Conservation (phyloP, 2,888 invertebrate species). For the Eubasilissa splendida region DNA sequence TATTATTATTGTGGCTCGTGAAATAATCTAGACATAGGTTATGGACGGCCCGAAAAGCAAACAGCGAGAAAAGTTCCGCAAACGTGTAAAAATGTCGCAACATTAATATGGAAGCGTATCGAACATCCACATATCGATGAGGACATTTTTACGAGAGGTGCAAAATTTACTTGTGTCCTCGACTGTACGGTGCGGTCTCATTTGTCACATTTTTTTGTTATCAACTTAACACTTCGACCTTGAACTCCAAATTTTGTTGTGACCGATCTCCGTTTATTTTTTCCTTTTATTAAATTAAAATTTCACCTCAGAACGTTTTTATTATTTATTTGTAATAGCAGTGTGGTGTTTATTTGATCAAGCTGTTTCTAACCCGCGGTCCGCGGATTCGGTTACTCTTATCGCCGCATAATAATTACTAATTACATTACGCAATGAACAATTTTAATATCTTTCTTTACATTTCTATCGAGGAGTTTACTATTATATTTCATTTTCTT, state of each 20-base stretch:
- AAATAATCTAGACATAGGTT: not conserved
- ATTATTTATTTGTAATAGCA: too few species aligned
- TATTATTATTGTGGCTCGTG: not conserved
- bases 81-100: not conserved
- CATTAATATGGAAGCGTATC: not conserved
- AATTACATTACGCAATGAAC: too few species aligned
- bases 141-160: not conserved
- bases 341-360: too few species aligned
- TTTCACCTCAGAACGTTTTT: not conserved
- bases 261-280: not conserved
- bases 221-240: constrained; percentile 4
- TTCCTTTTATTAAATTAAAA: not conserved
- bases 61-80: not conserved
- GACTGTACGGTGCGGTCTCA: not conserved
- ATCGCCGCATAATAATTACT: too few species aligned
- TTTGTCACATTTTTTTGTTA: constrained; percentile 10
- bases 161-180: not conserved
- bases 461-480: too few species aligned
- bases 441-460: too few species aligned
- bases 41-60: not conserved
- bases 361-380: too few species aligned
- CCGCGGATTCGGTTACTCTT: too few species aligned
- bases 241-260: constrained; percentile 23
- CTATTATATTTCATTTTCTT: too few species aligned
- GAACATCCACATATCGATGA: not conserved